Percentiles rank a stretch among this genome's conserved stretches.
These are phyloP conservation scores for Caprella mutica DNA, from an alignment of 2,888 invertebrate genomes.

Conservation along the genomic window DNA sequence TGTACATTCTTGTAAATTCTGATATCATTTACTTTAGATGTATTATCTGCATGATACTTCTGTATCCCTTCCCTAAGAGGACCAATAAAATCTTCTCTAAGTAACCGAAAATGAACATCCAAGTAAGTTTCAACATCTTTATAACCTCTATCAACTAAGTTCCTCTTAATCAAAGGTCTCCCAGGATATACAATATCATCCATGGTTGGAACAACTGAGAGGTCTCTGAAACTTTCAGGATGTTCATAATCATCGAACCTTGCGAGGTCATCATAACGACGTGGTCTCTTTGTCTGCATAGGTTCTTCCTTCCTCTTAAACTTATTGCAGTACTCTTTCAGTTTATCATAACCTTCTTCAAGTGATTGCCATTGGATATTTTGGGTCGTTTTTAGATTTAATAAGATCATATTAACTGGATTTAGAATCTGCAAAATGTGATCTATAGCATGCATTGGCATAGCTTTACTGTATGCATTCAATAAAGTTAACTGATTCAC, in stretches of 20 bases:
- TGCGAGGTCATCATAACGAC: neutral
- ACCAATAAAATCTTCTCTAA: slow-evolving; percentile 66
- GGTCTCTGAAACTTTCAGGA: slow-evolving; percentile 43
- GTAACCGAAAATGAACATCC: slow-evolving; percentile 60
- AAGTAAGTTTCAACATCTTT: slow-evolving; percentile 57
- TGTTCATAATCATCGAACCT: slow-evolving; percentile 34
- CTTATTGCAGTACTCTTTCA: neutral
- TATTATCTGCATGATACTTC: slow-evolving; percentile 46
- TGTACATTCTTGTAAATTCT: slow-evolving; percentile 46
- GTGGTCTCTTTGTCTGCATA: neutral
- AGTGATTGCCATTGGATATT: neutral
- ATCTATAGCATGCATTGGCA: slow-evolving; percentile 7
- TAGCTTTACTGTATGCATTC: neutral
- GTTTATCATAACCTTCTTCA: neutral
- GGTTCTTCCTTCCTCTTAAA: neutral
- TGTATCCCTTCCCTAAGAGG: slow-evolving; percentile 58
- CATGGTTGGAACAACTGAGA: slow-evolving; percentile 39
- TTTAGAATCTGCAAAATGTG: slow-evolving; percentile 1
- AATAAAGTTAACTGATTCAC: slow-evolving; percentile 1
- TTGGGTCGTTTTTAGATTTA: too few relatives aligned
- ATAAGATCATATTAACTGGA: too few relatives aligned
- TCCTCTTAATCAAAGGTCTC: slow-evolving; percentile 48
- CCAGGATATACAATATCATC: slow-evolving; percentile 38
- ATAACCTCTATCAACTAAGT: slow-evolving; percentile 53
- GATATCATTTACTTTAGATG: slow-evolving; percentile 40